These are phyloP conservation scores for Condylostylus longicornis DNA, from an alignment of 1,140 invertebrate genomes.

Conservation along the genomic window DNA sequence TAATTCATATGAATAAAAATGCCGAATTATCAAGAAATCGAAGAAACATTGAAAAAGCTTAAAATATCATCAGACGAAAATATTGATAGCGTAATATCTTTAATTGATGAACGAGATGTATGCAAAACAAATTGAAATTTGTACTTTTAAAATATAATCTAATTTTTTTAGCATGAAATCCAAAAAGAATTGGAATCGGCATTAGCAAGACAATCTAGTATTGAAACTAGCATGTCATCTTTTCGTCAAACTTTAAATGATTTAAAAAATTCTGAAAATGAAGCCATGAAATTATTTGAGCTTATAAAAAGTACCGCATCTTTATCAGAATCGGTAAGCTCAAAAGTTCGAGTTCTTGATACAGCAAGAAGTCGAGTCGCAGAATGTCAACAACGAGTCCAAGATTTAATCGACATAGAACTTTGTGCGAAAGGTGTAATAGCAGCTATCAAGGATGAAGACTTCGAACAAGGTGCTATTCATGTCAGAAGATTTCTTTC, in stretches of 20 bases:
- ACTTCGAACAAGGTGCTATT: conserved; percentile 84
- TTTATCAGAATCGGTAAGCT: conserved; percentile 85
- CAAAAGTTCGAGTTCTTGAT: conserved; percentile 89
- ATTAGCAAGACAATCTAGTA: conserved; percentile 36
- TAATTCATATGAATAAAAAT: too few relatives aligned
- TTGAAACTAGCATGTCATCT: conserved; percentile 41
- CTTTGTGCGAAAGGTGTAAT: conserved; percentile 91
- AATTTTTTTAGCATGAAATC: conserved; percentile 31
- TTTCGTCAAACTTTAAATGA: conserved; percentile 39
- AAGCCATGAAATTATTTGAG: conserved; percentile 59
- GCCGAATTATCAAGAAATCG: too few relatives aligned
- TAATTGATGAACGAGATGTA: conserved; percentile 19
- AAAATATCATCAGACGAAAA: too few relatives aligned
- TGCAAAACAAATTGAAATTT: background rate
- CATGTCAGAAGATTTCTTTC: conserved; percentile 90
- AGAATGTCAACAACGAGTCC: conserved; percentile 86
- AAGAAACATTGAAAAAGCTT: too few relatives aligned
- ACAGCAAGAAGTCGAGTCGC: conserved; percentile 82
- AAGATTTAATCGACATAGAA: conserved; percentile 91
- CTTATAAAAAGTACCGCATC: conserved; percentile 78
- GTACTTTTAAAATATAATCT: background rate
- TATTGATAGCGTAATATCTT: conserved; percentile 14
- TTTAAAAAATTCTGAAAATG: conserved; percentile 42
- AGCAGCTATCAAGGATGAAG: conserved; percentile 77
- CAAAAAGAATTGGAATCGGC: conserved; percentile 36